Evolutionary conservation across 2,888 invertebrate species (phyloP).

Genomic region (Pristionchus exspectatus): DNA sequence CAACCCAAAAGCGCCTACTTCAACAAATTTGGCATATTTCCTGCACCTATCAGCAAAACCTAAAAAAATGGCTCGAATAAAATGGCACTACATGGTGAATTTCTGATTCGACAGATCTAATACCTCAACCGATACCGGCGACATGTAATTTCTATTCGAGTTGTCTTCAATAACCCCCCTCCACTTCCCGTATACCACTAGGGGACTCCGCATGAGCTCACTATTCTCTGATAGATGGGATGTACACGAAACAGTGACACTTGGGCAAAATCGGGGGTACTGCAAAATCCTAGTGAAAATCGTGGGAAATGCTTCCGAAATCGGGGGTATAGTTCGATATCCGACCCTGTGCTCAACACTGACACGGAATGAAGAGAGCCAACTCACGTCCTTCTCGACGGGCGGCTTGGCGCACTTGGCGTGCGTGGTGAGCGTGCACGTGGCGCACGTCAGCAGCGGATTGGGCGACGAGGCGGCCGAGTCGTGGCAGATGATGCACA

Average conservation of each 20-base stretch:
- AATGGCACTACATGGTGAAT: neutral
- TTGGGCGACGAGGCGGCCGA: neutral
- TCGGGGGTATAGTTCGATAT: too few species aligned
- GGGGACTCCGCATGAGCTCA: too few species aligned
- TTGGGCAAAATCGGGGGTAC: too few species aligned
- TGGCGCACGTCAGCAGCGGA: neutral
- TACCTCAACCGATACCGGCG: neutral
- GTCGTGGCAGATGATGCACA: slow-evolving; percentile 42
- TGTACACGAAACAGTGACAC: too few species aligned
- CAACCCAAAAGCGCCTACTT: neutral
- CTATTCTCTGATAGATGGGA: too few species aligned
- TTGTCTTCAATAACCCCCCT: too few species aligned
- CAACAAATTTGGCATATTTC: neutral
- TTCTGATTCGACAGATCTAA: neutral
- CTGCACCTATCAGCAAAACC: neutral
- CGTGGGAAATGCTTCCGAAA: too few species aligned
- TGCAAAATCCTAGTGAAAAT: too few species aligned
- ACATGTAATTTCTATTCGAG: neutral
- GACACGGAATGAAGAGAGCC: neutral
- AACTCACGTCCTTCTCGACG: neutral
- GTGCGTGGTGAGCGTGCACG: slow-evolving; percentile 36
- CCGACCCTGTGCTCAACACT: too few species aligned
- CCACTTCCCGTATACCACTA: too few species aligned
- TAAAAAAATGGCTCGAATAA: neutral
- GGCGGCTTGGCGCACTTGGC: slow-evolving; percentile 32